A percentile compares a stretch with the other conserved stretches of the same genome.
Evolutionary conservation across 2,888 invertebrate species (phyloP).

Genomic region (Andricus quercusramuli): DNA sequence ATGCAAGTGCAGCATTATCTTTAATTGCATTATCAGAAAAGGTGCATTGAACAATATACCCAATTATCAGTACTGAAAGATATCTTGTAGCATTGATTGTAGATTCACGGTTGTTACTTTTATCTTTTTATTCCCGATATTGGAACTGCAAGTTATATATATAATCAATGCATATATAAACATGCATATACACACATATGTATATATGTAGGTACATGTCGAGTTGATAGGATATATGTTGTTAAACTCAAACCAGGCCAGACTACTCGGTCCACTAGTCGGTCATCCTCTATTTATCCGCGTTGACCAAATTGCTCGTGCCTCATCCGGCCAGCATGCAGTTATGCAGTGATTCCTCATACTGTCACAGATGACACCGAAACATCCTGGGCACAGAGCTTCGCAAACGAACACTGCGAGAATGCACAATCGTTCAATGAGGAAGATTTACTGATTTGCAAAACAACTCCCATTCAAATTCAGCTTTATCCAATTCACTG

Average conservation of each 20-base stretch:
- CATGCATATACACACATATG: background rate
- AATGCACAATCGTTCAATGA: background rate
- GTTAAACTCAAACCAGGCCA: conserved; percentile 51
- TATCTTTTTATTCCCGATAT: conserved; percentile 26
- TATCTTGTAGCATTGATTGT: conserved; percentile 23
- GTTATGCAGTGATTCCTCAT: conserved; percentile 19
- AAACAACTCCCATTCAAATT: background rate
- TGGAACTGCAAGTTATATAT: conserved; percentile 7
- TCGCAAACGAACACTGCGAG: conserved; percentile 6
- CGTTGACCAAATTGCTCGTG: conserved; percentile 56
- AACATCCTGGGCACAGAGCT: conserved; percentile 24
- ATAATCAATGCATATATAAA: background rate
- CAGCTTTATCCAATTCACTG: background rate
- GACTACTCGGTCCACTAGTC: conserved; percentile 45
- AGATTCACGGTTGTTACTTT: conserved; percentile 17
- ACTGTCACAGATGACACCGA: conserved; percentile 21
- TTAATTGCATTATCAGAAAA: conserved; percentile 1
- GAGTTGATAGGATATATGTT: conserved; percentile 58
- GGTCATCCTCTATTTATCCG: conserved; percentile 57
- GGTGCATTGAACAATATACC: background rate
- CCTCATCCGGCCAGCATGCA: conserved; percentile 39
- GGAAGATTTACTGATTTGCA: background rate
- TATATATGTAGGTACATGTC: conserved; percentile 43
- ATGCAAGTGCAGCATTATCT: background rate
- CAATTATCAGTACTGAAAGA: background rate